A percentile compares a stretch with the other conserved stretches of the same genome.
phyloP scores from a whole-genome alignment of 2,888 invertebrate species.

The Mesorhabditis spiculigera region DNA sequence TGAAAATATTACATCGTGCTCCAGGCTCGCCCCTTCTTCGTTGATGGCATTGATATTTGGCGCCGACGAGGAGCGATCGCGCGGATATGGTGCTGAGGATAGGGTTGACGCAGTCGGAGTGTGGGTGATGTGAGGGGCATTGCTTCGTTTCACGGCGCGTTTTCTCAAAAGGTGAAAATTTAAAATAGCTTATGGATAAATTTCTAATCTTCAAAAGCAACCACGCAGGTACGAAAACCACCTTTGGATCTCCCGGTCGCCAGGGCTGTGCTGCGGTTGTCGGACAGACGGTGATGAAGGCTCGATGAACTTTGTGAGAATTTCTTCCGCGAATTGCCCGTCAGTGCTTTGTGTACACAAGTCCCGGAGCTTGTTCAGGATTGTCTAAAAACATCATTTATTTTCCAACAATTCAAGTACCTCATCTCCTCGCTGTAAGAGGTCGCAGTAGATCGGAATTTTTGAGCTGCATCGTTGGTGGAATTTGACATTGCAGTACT shows the following conservation, averaged over 20 bases:
- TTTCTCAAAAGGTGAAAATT: slow-evolving; percentile 9
- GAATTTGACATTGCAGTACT: slow-evolving; percentile 93
- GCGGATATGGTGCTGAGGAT: slow-evolving; percentile 17
- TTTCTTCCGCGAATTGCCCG: slow-evolving; percentile 3
- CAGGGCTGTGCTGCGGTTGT: neutral
- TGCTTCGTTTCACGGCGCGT: neutral
- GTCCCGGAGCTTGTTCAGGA: neutral
- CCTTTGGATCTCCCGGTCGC: slow-evolving; percentile 5
- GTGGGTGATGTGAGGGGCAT: neutral
- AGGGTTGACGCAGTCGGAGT: slow-evolving; percentile 8
- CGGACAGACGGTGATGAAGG: slow-evolving; percentile 11
- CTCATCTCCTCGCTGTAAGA: slow-evolving; percentile 32
- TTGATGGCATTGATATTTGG: slow-evolving; percentile 93
- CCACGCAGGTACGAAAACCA: neutral
- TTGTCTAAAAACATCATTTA: neutral
- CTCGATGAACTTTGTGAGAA: slow-evolving; percentile 9
- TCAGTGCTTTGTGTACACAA: slow-evolving; percentile 8
- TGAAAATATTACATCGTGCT: slow-evolving; percentile 29
- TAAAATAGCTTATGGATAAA: slow-evolving; percentile 9
- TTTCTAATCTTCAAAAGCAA: neutral
- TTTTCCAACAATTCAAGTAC: neutral
- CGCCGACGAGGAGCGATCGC: slow-evolving; percentile 89
- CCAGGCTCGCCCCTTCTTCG: slow-evolving; percentile 51
- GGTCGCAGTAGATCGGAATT: slow-evolving; percentile 55
- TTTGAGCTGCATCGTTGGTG: slow-evolving; percentile 79